Evolutionary conservation across 2,113 vertebrate genomes (phyloP).

Genomic region (Nothocercus julius): DNA sequence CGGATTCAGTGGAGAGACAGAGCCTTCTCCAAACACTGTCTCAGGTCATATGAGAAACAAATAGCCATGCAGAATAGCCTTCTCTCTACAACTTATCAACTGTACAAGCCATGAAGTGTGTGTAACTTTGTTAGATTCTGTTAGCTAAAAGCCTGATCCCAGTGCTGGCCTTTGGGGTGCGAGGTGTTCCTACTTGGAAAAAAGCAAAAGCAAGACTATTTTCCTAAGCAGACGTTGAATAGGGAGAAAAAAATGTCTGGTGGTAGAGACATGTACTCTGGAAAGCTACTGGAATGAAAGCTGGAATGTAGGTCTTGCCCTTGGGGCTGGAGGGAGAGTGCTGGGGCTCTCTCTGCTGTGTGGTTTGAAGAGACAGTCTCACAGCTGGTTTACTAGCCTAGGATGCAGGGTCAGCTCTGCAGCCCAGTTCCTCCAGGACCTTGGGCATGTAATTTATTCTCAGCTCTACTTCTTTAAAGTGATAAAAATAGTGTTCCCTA

Average conservation of each 20-base stretch:
- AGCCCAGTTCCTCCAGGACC: not conserved
- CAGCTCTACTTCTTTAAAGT: not conserved
- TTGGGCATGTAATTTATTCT: not conserved
- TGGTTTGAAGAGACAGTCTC: not conserved
- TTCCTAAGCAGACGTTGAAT: not conserved
- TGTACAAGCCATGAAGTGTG: not conserved
- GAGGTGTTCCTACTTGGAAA: not conserved
- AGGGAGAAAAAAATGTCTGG: not conserved
- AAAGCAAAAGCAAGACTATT: not conserved
- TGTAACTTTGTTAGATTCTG: not conserved
- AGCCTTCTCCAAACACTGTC: not conserved
- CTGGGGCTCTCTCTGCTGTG: not conserved
- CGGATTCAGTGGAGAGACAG: not conserved
- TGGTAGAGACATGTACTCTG: not conserved
- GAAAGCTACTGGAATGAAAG: fast-evolving
- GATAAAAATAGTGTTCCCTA: not conserved
- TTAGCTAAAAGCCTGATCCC: not conserved
- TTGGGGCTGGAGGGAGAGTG: not conserved
- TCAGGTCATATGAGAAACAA: not conserved
- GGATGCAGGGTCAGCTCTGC: fast-evolving
- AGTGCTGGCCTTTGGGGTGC: not conserved
- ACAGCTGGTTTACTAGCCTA: not conserved
- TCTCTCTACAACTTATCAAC: not conserved
- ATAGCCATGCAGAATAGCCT: not conserved
- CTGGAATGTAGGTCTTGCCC: not conserved